Evolutionary conservation across 64 coral and sea anemone species (phyloP).

Genomic region (Actinia equina): DNA sequence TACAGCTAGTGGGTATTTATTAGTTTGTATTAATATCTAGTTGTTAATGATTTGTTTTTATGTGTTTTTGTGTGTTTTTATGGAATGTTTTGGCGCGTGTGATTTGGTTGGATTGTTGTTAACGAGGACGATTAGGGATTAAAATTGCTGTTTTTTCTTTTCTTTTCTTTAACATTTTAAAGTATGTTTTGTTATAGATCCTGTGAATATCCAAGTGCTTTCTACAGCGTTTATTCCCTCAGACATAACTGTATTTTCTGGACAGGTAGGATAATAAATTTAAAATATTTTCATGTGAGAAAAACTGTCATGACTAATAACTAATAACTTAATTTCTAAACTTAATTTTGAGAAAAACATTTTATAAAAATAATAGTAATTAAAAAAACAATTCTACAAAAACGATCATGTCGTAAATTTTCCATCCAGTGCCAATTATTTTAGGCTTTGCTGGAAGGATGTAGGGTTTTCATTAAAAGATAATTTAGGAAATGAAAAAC

Average conservation of each 20-base stretch:
- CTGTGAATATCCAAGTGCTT: background rate
- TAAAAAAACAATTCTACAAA: background rate
- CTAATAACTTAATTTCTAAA: too few species aligned
- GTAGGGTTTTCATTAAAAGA: background rate
- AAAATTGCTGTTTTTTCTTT: background rate
- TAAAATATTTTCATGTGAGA: background rate
- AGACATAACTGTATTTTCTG: slow-evolving; percentile 13
- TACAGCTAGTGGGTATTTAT: background rate
- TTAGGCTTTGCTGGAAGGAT: background rate
- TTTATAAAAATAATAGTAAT: background rate
- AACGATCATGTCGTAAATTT: background rate
- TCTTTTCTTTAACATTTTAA: background rate
- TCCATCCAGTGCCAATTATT: background rate
- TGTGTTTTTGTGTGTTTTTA: background rate
- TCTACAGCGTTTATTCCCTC: background rate
- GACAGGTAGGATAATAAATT: slow-evolving; percentile 1
- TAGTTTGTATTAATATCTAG: background rate
- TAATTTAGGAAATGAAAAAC: background rate
- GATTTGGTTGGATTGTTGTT: background rate
- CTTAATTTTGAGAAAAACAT: background rate
- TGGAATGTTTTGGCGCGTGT: background rate
- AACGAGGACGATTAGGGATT: background rate
- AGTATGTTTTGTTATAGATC: slow-evolving; percentile 10
- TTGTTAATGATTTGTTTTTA: background rate
- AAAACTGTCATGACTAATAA: background rate